Evolutionary conservation across 2,797 vertebrate species (phyloP).

Genomic region (Gastrophryne carolinensis): DNA sequence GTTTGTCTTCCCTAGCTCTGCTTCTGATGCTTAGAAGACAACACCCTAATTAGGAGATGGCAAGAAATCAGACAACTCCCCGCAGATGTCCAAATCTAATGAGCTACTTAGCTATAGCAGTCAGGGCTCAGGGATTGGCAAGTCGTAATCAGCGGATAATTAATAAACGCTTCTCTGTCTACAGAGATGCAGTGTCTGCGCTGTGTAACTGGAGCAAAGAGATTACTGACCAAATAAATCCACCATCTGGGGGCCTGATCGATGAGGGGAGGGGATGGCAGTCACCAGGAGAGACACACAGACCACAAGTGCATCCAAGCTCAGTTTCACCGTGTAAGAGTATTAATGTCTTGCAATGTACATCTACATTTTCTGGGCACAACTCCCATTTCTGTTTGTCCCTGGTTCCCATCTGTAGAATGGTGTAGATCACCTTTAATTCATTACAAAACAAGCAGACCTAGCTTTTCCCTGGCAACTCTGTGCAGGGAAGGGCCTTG

Average conservation of each 20-base stretch:
- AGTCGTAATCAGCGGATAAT: constrained; percentile 58
- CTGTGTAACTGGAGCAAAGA: not conserved
- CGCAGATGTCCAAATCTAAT: not conserved
- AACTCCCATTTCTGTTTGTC: no score
- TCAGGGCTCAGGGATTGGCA: constrained; percentile 13
- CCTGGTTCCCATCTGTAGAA: no score
- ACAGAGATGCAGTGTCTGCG: constrained; percentile 55
- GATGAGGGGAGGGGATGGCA: not conserved
- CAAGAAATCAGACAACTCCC: not conserved
- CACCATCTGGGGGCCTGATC: not conserved
- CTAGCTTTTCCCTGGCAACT: no score
- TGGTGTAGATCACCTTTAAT: no score
- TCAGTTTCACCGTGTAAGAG: not conserved
- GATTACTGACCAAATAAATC: constrained; percentile 58
- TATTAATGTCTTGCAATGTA: no score
- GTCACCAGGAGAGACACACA: not conserved
- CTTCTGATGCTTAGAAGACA: no score
- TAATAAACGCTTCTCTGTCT: constrained; percentile 65
- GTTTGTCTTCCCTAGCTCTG: no score
- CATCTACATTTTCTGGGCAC: no score
- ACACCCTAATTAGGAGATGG: no score
- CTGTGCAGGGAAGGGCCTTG: no score
- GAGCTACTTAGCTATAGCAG: not conserved
- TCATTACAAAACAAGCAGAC: no score
- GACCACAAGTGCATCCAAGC: not conserved